Percentiles rank a stretch among this genome's conserved stretches.
These are phyloP conservation scores for Probaryconus sp. DNA, from an alignment of 1,140 invertebrate genomes.

Conservation along the genomic window DNA sequence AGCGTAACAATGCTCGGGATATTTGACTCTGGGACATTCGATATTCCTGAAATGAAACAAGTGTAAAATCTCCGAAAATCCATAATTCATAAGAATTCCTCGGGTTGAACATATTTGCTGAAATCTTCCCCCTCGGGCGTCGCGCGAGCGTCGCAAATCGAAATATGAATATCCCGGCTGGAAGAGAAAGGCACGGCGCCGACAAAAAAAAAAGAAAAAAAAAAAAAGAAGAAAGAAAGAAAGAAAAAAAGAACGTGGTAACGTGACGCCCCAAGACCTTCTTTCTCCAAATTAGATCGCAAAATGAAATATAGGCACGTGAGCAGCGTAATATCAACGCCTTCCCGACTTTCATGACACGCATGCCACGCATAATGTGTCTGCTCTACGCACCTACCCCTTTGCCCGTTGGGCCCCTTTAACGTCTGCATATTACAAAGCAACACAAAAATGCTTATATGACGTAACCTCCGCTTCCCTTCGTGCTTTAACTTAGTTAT, in stretches of 20 bases:
- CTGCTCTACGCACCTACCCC: constrained; percentile 31
- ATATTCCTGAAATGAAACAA: constrained; percentile 57
- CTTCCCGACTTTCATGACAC: constrained; percentile 35
- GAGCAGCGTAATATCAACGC: constrained; percentile 53
- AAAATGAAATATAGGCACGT: constrained; percentile 56
- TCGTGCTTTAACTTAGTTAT: constrained; percentile 6
- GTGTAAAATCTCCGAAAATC: constrained; percentile 56
- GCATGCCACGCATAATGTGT: constrained; percentile 48
- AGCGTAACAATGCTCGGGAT: constrained; percentile 36
- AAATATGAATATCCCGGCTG: constrained; percentile 51
- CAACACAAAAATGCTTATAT: constrained; percentile 32
- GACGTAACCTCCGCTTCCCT: constrained; percentile 5
- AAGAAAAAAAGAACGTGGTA: constrained; percentile 23
- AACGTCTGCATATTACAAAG: constrained; percentile 34
- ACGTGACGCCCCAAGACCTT: constrained; percentile 38
- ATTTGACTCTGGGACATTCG: constrained; percentile 47
- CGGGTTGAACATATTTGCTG: constrained; percentile 50
- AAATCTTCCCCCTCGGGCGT: constrained; percentile 37
- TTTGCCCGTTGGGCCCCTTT: constrained; percentile 8
- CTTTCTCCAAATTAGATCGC: constrained; percentile 54
- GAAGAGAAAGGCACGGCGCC: constrained; percentile 28
- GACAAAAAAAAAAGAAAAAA: not conserved
- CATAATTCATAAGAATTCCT: constrained; percentile 58
- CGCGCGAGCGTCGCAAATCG: constrained; percentile 43
- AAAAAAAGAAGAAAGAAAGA: constrained; percentile 11